Base-by-base conservation (phyloP, 2,888 invertebrate species). In the Agonopterix subpropinquella region DNA sequence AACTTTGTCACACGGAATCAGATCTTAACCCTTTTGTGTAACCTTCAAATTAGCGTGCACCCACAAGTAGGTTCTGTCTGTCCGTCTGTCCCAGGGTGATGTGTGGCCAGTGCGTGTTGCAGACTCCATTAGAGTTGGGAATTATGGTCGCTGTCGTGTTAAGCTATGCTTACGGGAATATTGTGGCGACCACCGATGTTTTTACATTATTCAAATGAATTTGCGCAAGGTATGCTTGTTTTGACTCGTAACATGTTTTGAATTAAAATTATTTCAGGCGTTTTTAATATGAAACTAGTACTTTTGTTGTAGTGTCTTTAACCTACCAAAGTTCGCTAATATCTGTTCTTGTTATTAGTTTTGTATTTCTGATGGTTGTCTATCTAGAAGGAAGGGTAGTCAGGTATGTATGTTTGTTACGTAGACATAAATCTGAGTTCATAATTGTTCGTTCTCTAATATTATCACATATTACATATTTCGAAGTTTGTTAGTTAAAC, bases 31-130 rank as follows among this genome's bases (percentile, higher is more conserved):
- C 44, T 53, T 52, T 47, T 52, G 43, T 51, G 57, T 66, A 73
- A 61, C 65, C 62, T 62, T 58, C 53, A 67, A 57, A 65, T 64
- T 65, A 49, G 54, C 51, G 56, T 62, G 59, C 43, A 43, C 13
- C 39, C 7, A 35, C 4, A 45, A 11, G 2, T 13, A 44, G 44
- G 15, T 43, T 41, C 61, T 58, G 74, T 72, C 71, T 54, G 72
- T 73, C 71, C 61, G 74, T 69, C 78, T 67, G 68, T 80, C 67
- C 57, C 60, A 50, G 53, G 64, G 72, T 84, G 82, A 85, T 84
- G 79, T 83, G 82, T 80, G 62, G 72, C 69, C 58, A 63, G 72
- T 76, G 80, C 82, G 80, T 80, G 82, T 73, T 73, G 77, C 73
- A 59, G 77, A 80, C 79, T 83, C 81, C 80, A 84, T 84, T 84